Percentiles rank a stretch among this genome's conserved stretches.
These are phyloP conservation scores for Syrrhaptes paradoxus DNA, from an alignment of 2,113 vertebrate species.

Conservation along the genomic window DNA sequence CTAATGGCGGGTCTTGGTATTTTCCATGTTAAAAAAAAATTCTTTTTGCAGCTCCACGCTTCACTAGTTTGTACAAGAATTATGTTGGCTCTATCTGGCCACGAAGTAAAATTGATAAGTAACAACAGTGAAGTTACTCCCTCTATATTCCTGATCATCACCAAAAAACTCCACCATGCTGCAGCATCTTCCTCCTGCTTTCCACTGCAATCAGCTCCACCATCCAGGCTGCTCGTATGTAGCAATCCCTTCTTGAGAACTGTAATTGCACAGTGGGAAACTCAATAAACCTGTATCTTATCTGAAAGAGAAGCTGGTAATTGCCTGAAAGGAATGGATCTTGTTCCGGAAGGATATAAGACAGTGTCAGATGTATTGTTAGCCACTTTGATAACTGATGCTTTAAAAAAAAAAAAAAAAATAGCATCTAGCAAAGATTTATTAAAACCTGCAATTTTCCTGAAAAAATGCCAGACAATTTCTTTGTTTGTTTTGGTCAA, in stretches of 20 bases:
- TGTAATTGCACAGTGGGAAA: conserved; percentile 29
- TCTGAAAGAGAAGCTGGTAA: conserved; percentile 22
- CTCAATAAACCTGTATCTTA: conserved; percentile 47
- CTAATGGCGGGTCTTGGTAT: neutral
- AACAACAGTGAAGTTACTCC: neutral
- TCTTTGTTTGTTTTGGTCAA: neutral
- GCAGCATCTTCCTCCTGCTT: neutral
- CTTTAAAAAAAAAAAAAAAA: neutral
- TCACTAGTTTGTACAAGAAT: neutral
- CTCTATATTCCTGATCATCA: neutral
- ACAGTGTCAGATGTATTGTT: neutral
- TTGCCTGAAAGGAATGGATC: conserved; percentile 39
- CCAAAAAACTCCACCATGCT: fast-evolving
- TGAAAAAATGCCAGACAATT: fast-evolving
- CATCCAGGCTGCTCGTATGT: neutral
- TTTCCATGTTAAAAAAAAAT: neutral
- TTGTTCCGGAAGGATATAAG: neutral
- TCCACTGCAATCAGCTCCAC: neutral
- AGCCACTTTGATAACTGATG: neutral
- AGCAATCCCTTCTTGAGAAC: neutral
- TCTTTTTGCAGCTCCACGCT: neutral
- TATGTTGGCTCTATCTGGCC: neutral
- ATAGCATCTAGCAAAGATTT: neutral
- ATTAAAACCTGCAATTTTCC: fast-evolving
- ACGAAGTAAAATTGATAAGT: neutral